These are phyloP conservation scores for Peromyscus californicus DNA, from an alignment of 2,113 vertebrate species.

Conservation along the genomic window DNA sequence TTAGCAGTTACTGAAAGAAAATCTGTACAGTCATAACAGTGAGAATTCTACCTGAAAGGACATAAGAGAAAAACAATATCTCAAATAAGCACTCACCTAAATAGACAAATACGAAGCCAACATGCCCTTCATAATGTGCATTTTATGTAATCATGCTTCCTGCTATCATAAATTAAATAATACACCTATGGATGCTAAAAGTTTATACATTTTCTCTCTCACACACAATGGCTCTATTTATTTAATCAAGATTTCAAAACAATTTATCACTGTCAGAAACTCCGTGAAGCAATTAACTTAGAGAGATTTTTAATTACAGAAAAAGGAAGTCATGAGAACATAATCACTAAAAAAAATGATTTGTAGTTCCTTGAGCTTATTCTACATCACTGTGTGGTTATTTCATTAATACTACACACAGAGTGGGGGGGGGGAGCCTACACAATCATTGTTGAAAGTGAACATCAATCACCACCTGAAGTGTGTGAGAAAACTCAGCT, in stretches of 20 bases:
- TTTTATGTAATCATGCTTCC: neutral
- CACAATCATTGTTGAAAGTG: neutral
- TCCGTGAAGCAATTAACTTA: constrained; percentile 19
- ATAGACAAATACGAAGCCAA: neutral
- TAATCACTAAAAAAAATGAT: neutral
- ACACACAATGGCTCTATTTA: constrained; percentile 38
- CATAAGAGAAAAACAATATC: constrained; percentile 33
- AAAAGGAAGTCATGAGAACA: constrained; percentile 53
- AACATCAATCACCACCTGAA: neutral
- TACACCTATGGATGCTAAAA: constrained; percentile 22
- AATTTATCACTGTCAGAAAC: constrained; percentile 41
- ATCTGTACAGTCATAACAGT: neutral
- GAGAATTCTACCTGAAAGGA: neutral
- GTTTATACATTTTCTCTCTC: neutral
- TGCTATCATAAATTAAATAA: constrained; percentile 49
- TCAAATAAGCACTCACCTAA: neutral
- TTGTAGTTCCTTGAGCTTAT: neutral
- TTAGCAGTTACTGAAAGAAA: constrained; percentile 25
- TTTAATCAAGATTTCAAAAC: constrained; percentile 59
- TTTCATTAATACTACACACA: neutral
- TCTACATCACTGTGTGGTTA: neutral
- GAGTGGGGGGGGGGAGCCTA: neutral
- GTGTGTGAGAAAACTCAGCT: neutral
- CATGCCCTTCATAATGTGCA: neutral
- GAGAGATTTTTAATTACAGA: constrained; percentile 29